phyloP scores from a whole-genome alignment of 2,113 vertebrate species.

The Puffinus mauretanicus region DNA sequence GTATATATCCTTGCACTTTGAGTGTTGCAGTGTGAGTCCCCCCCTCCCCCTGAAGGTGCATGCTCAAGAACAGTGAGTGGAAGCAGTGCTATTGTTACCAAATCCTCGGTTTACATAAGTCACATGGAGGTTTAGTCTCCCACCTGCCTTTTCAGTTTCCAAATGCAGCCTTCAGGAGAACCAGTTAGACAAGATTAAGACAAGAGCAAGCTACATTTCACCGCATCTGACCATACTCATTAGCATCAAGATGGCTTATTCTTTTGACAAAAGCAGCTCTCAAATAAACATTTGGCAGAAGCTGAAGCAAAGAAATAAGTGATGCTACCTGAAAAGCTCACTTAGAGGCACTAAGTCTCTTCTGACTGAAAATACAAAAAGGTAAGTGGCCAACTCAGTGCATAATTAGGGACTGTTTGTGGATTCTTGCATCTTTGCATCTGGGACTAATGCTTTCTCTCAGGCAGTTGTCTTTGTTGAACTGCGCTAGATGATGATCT shows the following conservation, averaged over 20 bases:
- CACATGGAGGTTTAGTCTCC: not conserved
- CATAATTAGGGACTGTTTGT: not conserved
- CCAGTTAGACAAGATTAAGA: not conserved
- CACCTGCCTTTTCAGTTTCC: not conserved
- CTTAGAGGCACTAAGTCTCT: not conserved
- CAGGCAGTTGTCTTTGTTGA: not conserved
- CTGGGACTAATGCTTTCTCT: not conserved
- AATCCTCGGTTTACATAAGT: rapidly evolving
- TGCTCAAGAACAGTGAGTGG: not conserved
- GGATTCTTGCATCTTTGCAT: not conserved
- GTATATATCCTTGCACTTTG: not conserved
- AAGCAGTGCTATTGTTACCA: not conserved
- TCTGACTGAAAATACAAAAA: not conserved
- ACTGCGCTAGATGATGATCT: not conserved
- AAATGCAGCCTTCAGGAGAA: not conserved
- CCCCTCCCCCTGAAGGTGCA: not conserved
- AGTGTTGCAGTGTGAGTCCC: not conserved
- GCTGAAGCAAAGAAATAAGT: not conserved
- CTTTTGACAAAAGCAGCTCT: not conserved
- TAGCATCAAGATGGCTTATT: not conserved
- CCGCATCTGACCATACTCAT: not conserved
- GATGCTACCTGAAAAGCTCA: not conserved
- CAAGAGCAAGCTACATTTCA: not conserved
- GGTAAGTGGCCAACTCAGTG: not conserved
- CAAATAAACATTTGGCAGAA: not conserved